Evolutionary conservation across 2,888 invertebrate genomes (phyloP), one percentile per base, ranked within the genome.

Genomic region (Odontocolon sp.): DNA sequence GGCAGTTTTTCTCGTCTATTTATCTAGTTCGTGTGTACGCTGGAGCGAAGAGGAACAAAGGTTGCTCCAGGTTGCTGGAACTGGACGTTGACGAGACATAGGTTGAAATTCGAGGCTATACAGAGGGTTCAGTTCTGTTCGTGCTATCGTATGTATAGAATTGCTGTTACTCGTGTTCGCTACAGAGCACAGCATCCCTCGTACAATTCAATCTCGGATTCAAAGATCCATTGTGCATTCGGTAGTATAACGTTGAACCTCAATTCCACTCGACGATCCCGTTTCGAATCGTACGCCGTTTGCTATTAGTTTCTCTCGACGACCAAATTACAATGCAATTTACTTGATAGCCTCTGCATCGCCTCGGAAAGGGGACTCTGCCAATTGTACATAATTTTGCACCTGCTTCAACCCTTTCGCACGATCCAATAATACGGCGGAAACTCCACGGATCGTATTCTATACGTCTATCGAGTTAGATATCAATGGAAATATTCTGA

Each of bases 1-100:
- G 50, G 31, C 52, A 63, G 61, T 42, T 45, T 63, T 63, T 70
- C 42, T n/a, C 45, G 70, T 63, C 31, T 54, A 56, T 70, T 45
- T 54, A 23, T 70, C 54, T 11, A 42, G 28, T 14, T 6, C 14
- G 36, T 33, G 9, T 14, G 40, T 61, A 31, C 16, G 40, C 16
- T 21, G 18, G 16, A 50, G n/a, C 14, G 70, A 45, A 36, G 14
- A 45, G 28, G 56, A 50, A 59, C 57, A 72, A 72, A 66, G 57
- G 50, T 47, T 40, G 45, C 31, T 3, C 54, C 63, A 18, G 63
- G 21, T 42, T 28, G 47, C 33, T 11, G 21, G 47, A 42, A 28
- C 14, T 56, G 56, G 26, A 56, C 56, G 23, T 47, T 64, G 71
- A 71, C 64, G 71, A 38, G 18, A 11, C 47, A 57, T 54, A 67